Base-by-base conservation (phyloP, 2,888 invertebrate genomes). In the Xestia c-nigrum region DNA sequence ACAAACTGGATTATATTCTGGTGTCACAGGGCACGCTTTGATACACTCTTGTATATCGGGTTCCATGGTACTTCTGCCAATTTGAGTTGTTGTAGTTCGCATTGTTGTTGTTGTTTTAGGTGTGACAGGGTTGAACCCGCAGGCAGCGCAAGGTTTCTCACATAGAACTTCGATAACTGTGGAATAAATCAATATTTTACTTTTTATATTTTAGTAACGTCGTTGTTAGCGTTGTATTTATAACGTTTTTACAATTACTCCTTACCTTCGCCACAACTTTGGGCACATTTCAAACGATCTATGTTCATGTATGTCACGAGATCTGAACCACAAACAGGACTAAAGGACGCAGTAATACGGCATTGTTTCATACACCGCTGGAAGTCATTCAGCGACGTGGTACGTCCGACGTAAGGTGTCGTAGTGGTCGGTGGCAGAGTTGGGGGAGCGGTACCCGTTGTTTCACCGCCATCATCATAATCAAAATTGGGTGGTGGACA, bases 251-350 rank as follows among this genome's bases (percentile, higher is more conserved):
- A 38, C 10, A 40, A 47, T 14, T 6, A 63, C n/a, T 57, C n/a
- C 74, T 95, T 88, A 97, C 97, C 90, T 75, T 90, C 85, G 63
- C 97, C 97, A 89, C 97, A 97, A 38, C 70, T 76, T 76, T 88
- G 89, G 16, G 96, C 96, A 85, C 97, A 97, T 21, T 88, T 87
- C 63, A 97, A 85, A 38, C 93, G 90, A 38, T 93, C 93, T 12
- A 90, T 91, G 78, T 97, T 97, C 57, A 84, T 86, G 80, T 97
- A 97, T 2, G 94, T 95, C 3, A 93, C 84, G 3, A 92, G 85
- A 80, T 97, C 92, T 24, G 93, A 90, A 5, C 96, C 97, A 81
- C 97, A 97, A 6, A 97, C 94, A 5, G 97, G 97, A 80, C 93
- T 95, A 81, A 94, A 95, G 80, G 94, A 91, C 0, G 91, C 71